Evolutionary conservation across 2,888 invertebrate species (phyloP), one percentile per base, ranked within the genome.

Genomic region (Disparrhopalites patrizii): DNA sequence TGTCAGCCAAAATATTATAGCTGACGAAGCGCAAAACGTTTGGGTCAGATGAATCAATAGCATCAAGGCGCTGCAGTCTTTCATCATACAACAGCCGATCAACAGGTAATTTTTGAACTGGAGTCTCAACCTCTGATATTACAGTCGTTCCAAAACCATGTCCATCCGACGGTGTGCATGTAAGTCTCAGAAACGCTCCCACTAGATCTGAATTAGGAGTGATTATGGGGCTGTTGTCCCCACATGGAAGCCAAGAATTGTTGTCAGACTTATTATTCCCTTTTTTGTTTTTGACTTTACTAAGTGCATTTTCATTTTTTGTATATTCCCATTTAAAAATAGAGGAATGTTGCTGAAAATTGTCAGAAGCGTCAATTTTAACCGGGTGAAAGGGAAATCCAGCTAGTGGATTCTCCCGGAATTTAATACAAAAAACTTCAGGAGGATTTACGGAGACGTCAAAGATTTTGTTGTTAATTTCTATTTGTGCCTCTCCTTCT

Each of bases 1-100:
- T 79, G 81, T 94, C 91, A 3, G 97, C 96, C 73, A 98, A 81
- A 74, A 96, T 87, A 78, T 97, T 97, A 78, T 97, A 97, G 0
- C 87, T 85, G 3, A 93, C 85, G 68, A 94, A 85, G 56, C 97
- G 84, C 76, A 93, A 86, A 76, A 31, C 57, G 50, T 66, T 66
- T 40, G 55, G 58, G 15, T 70, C 68, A 18, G 38, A 38, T 3
- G 70, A 64, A 66, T 52, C 47, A 58, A 60, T 61, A 69, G 76
- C 64, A 60, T 67, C 43, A 33, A 72, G 28, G 30, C 70, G 33
- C 1, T 54, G 47, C 1, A 70, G 25, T 55, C 73, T 47, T 51
- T 71, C 71, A 1, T 66, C 23, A 47, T 55, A 74, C 31, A 73
- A 31, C 36, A 72, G 69, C 15, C 51, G 50, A 0, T 64, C 40